phyloP scores from a whole-genome alignment of 2,888 invertebrate species.

The Leucania comma region DNA sequence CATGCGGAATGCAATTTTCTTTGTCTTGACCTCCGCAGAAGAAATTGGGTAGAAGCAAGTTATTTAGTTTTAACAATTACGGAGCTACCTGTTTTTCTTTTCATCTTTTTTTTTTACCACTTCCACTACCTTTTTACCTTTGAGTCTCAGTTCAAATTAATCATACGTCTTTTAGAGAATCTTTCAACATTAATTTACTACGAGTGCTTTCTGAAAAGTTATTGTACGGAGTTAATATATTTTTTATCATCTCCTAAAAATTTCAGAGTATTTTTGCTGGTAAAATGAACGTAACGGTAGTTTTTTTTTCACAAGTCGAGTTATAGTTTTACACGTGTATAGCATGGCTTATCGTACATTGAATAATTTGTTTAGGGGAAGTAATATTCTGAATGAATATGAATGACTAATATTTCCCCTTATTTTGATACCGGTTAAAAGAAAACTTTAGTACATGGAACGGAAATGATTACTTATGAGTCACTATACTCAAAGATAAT shows the following conservation, averaged over 20 bases:
- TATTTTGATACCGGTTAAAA: constrained; percentile 11
- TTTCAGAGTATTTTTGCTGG: too few species aligned
- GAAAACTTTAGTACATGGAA: constrained; percentile 20
- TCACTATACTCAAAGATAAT: constrained; percentile 4
- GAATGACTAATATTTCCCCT: constrained; percentile 27
- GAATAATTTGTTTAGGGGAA: constrained; percentile 10
- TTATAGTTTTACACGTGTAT: background rate
- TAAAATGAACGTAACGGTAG: too few species aligned
- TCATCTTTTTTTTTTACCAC: constrained; percentile 13
- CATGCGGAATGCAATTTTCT: constrained; percentile 54
- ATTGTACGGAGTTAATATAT: background rate
- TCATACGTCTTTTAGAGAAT: background rate
- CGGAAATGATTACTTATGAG: constrained; percentile 29
- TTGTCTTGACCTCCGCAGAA: constrained; percentile 43
- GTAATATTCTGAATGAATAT: constrained; percentile 12
- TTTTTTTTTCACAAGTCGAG: too few species aligned
- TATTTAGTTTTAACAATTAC: constrained; percentile 44
- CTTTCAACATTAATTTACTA: background rate
- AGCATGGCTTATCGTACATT: background rate
- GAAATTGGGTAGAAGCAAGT: constrained; percentile 47
- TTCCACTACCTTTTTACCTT: background rate
- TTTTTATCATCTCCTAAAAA: too few species aligned
- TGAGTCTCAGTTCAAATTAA: constrained; percentile 12
- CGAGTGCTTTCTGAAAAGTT: background rate
- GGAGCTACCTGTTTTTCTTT: constrained; percentile 31